Base-by-base conservation (phyloP, 1,140 invertebrate genomes). In the Adoxophyes honmai region DNA sequence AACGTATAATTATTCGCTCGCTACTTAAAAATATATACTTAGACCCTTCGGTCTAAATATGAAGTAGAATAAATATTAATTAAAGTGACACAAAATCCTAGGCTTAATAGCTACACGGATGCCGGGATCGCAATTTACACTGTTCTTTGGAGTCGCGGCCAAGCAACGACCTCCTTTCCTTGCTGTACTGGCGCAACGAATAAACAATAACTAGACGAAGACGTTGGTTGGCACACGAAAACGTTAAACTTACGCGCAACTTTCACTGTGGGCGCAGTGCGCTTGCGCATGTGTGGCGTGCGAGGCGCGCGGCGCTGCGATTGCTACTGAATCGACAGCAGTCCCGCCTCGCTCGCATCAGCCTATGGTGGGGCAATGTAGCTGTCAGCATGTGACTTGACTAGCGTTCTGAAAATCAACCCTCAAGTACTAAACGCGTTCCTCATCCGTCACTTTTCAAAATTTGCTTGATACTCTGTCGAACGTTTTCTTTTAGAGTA, bases 151-250 rank as follows among this genome's bases (percentile, higher is more conserved):
- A 68, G 77, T 66, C 71, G 66, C 57, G 70, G 71, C 66, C 73
- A 66, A 69, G 69, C 70, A 70, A 62, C 81, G 81, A 86, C 85
- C 85, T 88, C 85, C 85, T 88, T 88, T 88, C 82, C 64, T 81
- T 62, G 76, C 63, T 84, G 82, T 80, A 85, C 85, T 86, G 83
- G 81, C 85, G 85, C 85, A 88, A 88, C 69, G 71, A 71, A 78
- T 73, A 84, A 85, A 86, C 73, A 86, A 83, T 77, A 84, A 82
- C 81, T 83, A 81, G 76, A 81, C 73, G 78, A 80, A 81, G 81
- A 84, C 69, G 75, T 73, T 67, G 81, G 75, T 73, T 67, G 81
- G 64, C 73, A 67, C 71, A 85, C 81, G 73, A 79, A 81, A 76
- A 77, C 71, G 77, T 81, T 72, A 70, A 81, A 78, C 75, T 64